Evolutionary conservation across 2,113 vertebrate species (phyloP).

Genomic region (Nothocercus julius): DNA sequence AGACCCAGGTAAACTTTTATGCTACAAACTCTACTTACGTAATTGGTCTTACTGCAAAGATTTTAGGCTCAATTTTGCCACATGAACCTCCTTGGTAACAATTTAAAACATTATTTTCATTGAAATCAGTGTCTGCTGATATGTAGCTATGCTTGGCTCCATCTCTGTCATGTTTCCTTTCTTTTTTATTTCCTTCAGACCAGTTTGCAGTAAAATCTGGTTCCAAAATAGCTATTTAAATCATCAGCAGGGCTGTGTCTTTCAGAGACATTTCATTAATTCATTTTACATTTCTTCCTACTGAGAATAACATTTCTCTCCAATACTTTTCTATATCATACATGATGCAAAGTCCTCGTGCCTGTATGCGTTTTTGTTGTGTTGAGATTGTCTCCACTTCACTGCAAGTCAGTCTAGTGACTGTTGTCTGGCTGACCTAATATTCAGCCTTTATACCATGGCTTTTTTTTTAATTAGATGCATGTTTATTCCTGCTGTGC

Average conservation of each 20-base stretch:
- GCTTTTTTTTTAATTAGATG: conserved; percentile 39
- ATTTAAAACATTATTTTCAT: conserved; percentile 26
- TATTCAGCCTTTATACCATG: background rate
- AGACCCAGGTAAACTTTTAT: background rate
- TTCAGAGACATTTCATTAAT: conserved; percentile 18
- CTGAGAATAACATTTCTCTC: conserved; percentile 22
- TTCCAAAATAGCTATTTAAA: conserved; percentile 47
- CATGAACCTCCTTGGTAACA: background rate
- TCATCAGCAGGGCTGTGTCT: background rate
- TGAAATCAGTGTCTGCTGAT: background rate
- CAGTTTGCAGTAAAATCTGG: conserved; percentile 11
- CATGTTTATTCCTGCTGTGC: conserved; percentile 34
- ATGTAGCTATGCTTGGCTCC: background rate
- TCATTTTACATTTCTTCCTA: conserved; percentile 39
- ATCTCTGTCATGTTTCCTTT: conserved; percentile 22
- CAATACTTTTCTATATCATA: background rate
- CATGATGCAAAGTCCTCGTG: rapidly evolving
- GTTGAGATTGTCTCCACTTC: background rate
- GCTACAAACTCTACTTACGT: background rate
- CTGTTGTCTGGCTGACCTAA: background rate
- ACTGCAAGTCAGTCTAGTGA: background rate
- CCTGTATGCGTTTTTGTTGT: background rate
- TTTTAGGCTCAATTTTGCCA: background rate
- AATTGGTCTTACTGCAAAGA: conserved; percentile 16
- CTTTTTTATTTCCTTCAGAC: conserved; percentile 6